Evolutionary conservation across 2,888 invertebrate species (phyloP).

Genomic region (Clivina fossor): DNA sequence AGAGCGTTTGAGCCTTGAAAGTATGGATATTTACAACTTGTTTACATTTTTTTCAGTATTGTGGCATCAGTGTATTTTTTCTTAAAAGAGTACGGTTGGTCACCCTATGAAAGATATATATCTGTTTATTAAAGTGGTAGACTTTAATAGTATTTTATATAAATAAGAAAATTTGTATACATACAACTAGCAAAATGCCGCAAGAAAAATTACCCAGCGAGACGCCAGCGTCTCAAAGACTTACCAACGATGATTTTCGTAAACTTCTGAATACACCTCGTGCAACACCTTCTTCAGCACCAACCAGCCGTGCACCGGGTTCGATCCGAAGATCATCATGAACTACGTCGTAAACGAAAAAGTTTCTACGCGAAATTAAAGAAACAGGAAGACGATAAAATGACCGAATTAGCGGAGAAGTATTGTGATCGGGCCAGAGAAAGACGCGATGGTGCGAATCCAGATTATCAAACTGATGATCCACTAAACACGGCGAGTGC

Average conservation of each 20-base stretch:
- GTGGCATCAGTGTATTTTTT: too few species aligned
- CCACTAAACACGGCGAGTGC: slow-evolving; percentile 77
- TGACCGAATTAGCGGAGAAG: slow-evolving; percentile 91
- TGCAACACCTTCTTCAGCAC: slow-evolving; percentile 65
- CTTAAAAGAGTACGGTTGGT: too few species aligned
- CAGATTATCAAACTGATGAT: slow-evolving; percentile 80
- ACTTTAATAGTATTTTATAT: too few species aligned
- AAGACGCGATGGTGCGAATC: slow-evolving; percentile 79
- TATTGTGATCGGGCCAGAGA: slow-evolving; percentile 91
- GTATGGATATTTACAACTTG: too few species aligned
- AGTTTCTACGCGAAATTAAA: slow-evolving; percentile 92
- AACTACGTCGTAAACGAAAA: slow-evolving; percentile 88
- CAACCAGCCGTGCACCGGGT: slow-evolving; percentile 57
- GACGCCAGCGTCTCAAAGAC: slow-evolving; percentile 71
- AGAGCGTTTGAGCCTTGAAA: too few species aligned
- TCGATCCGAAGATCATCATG: slow-evolving; percentile 76
- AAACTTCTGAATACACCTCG: slow-evolving; percentile 94
- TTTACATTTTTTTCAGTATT: too few species aligned
- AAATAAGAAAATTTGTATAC: too few species aligned
- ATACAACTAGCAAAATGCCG: slow-evolving; percentile 53
- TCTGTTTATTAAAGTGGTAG: too few species aligned
- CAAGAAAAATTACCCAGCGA: slow-evolving; percentile 58
- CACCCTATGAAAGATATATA: too few species aligned
- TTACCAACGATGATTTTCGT: slow-evolving; percentile 97
- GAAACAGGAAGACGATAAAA: slow-evolving; percentile 91